A percentile compares a stretch with the other conserved stretches of the same genome.
phyloP scores from a whole-genome alignment of 2,797 vertebrate species.

The Poliocrania exsul region DNA sequence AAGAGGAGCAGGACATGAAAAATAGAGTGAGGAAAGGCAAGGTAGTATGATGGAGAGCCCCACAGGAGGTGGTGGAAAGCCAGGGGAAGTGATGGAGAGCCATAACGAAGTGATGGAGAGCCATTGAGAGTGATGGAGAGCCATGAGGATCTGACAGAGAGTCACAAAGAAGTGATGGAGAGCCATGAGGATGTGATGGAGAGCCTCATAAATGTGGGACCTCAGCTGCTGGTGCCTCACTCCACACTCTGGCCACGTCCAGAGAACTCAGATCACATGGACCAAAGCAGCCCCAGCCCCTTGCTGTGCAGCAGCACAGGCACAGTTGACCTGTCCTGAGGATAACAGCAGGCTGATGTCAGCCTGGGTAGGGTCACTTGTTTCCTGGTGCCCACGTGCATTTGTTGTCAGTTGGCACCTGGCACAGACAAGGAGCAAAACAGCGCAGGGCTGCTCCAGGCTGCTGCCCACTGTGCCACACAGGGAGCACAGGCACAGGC shows the following conservation, averaged over 20 bases:
- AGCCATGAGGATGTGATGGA: background rate
- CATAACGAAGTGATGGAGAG: background rate
- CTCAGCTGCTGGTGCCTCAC: background rate
- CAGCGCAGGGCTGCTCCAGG: accelerated
- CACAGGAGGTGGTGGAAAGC: background rate
- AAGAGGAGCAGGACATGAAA: background rate
- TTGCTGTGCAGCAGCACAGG: background rate
- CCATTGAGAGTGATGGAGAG: background rate
- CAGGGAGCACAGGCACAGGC: accelerated
- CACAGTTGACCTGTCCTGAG: background rate
- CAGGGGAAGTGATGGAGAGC: background rate
- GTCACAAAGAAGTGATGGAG: background rate
- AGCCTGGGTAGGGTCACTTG: accelerated
- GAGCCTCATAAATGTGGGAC: background rate
- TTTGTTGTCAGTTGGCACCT: background rate
- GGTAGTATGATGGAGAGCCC: background rate
- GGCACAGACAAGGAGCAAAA: background rate
- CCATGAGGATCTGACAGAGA: background rate
- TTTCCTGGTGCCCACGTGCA: accelerated
- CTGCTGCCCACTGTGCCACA: accelerated
- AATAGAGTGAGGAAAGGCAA: background rate
- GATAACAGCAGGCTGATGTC: accelerated
- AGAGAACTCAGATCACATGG: accelerated
- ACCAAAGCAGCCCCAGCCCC: background rate
- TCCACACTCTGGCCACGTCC: background rate